Evolutionary conservation across 2,888 invertebrate genomes (phyloP).

Genomic region (Frankliniella fusca): DNA sequence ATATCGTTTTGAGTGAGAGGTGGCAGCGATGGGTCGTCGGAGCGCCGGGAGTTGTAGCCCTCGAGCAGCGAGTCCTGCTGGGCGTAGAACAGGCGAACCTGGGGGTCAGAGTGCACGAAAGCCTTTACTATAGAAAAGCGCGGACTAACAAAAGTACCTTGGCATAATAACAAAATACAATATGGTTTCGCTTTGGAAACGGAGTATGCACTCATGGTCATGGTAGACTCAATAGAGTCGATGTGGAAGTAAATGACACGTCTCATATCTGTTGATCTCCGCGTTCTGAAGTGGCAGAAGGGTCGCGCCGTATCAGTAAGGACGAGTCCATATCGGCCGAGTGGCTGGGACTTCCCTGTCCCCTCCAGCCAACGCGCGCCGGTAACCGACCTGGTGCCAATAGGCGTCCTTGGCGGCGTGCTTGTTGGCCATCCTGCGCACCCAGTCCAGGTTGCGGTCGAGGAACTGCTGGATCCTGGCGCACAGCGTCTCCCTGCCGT

Average conservation of each 20-base stretch:
- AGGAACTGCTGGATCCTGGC: constrained; percentile 54
- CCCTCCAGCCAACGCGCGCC: too few relatives aligned
- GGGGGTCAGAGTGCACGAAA: constrained; percentile 38
- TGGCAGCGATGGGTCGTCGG: constrained; percentile 22
- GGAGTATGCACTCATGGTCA: too few relatives aligned
- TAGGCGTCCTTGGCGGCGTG: constrained; percentile 51
- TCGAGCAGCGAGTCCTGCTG: constrained; percentile 59
- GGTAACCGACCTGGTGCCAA: constrained; percentile 60
- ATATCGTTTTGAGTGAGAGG: constrained; percentile 38
- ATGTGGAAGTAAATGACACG: too few relatives aligned
- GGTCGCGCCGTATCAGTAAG: too few relatives aligned
- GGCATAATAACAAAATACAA: too few relatives aligned
- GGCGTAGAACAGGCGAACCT: constrained; percentile 57
- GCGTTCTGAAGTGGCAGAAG: too few relatives aligned
- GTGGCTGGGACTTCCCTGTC: too few relatives aligned
- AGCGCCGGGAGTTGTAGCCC: constrained; percentile 50
- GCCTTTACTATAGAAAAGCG: not conserved
- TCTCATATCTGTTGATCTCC: too few relatives aligned
- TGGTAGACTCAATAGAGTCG: too few relatives aligned
- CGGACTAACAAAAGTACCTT: too few relatives aligned
- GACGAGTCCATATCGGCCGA: too few relatives aligned
- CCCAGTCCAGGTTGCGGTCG: constrained; percentile 56
- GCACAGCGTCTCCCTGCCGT: constrained; percentile 53
- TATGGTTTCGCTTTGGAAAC: too few relatives aligned
- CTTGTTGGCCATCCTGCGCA: constrained; percentile 50